Conservation (phyloP, 2,797 vertebrate species). For the Silurus aristotelis region DNA sequence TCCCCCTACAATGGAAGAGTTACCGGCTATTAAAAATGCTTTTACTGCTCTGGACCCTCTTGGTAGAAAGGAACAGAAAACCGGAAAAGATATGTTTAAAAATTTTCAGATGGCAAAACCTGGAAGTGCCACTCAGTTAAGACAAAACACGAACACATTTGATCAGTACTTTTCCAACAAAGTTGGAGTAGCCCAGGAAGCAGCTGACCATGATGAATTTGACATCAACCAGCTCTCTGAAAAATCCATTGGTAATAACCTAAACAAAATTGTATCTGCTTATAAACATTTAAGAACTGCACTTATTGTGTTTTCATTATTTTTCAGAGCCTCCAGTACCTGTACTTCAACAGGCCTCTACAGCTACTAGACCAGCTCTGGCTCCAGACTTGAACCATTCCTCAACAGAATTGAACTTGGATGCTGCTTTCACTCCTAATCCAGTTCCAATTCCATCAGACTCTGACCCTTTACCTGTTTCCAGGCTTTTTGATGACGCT, state of each 20-base stretch:
- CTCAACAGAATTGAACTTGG: slow-evolving; percentile 53
- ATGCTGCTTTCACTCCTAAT: slow-evolving; percentile 64
- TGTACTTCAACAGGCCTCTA: slow-evolving; percentile 59
- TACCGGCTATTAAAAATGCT: slow-evolving; percentile 80
- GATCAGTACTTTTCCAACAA: slow-evolving; percentile 81
- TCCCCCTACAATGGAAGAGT: slow-evolving; percentile 75
- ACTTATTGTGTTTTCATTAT: neutral
- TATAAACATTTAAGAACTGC: neutral
- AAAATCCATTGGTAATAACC: slow-evolving; percentile 66
- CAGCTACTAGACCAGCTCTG: slow-evolving; percentile 25
- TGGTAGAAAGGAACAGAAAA: slow-evolving; percentile 88
- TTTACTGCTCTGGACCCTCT: slow-evolving; percentile 93
- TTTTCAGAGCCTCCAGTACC: slow-evolving; percentile 72
- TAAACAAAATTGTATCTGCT: neutral
- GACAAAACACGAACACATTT: slow-evolving; percentile 70
- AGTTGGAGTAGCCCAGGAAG: slow-evolving; percentile 77
- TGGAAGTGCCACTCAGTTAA: slow-evolving; percentile 70
- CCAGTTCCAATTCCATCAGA: slow-evolving; percentile 50
- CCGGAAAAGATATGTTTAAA: slow-evolving; percentile 94
- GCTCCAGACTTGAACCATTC: slow-evolving; percentile 41
- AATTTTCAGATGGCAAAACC: slow-evolving; percentile 90
- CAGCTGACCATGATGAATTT: slow-evolving; percentile 76
- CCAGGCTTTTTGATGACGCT: slow-evolving; percentile 78
- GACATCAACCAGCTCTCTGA: slow-evolving; percentile 75
- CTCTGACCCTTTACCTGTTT: slow-evolving; percentile 48